Evolutionary conservation across 1,140 invertebrate species (phyloP), one percentile per base, ranked within the genome.

Genomic region (Zophobas atratus): DNA sequence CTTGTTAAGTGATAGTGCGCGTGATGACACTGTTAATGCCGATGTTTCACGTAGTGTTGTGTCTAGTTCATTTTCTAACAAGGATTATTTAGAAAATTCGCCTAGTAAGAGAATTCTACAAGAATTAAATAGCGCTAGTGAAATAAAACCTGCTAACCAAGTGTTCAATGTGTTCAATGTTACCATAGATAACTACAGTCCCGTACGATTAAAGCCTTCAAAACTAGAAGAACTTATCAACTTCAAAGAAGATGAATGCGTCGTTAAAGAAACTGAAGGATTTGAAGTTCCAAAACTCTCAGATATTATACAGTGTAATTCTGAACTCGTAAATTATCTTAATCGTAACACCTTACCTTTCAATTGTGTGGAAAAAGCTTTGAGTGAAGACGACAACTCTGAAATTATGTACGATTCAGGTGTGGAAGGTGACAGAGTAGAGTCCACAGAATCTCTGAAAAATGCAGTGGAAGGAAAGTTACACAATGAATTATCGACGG

Each of bases 161-260:
- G 82, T 86, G 48, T 86, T 82, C 57, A 86, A 85, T 73, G 81
- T 86, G 32, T 86, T 84, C 78, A 86, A 85, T 73, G 83, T 86
- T 73, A 81, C 82, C 51, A 81, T 85, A 60, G 81, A 84, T 76
- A 82, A 82, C 6, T 81, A 79, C 72, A 81, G 49, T 77, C 77
- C 77, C 49, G 38, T 81, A 38, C 67, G 77, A 57, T 74, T 80
- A 36, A 80, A 80, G 73, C 75, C 71, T 43, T 71, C 77, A 33
- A 83, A 82, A 70, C 55, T 82, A 49, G 70, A 77, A 4, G 77
- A 82, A 38, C 70, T 83, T 49, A 82, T 84, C 8, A 48, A 77
- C 34, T 77, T 79, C 8, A 75, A 77, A 39, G 70, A 82, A 41
- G 70, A 77, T 39, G 43, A 56, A 43, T 74, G 38, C 35, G 35